phyloP scores from a whole-genome alignment of 2,113 vertebrate genomes.

The Hassar affinis region DNA sequence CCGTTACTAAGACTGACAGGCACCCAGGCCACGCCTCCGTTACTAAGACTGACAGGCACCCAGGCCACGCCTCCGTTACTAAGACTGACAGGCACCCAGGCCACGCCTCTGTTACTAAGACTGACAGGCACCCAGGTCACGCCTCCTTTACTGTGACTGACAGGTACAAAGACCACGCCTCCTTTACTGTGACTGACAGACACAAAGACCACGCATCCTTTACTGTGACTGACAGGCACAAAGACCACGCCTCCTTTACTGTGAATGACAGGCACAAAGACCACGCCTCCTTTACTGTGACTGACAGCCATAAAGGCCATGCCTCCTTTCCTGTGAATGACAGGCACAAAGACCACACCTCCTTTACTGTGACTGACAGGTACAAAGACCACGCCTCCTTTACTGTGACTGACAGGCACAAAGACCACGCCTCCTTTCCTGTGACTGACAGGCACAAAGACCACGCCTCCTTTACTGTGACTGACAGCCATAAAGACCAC shows the following conservation, averaged over 20 bases:
- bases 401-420: neutral
- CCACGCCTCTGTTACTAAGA: neutral
- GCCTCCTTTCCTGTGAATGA: neutral
- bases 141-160: neutral
- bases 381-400: neutral
- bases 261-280: neutral
- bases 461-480: neutral
- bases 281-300: no score
- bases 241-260: neutral
- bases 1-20: neutral
- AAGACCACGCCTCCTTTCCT: neutral
- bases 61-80: neutral
- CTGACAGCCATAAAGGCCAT: neutral
- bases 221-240: neutral
- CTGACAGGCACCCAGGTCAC: neutral
- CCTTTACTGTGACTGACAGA: neutral
- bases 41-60: neutral
- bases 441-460: neutral
- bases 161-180: neutral
- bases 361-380: neutral
- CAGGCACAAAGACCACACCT: neutral
- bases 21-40: neutral
- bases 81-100: neutral
- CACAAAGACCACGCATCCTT: neutral
- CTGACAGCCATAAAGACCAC: neutral